Evolutionary conservation across 1,140 invertebrate genomes (phyloP).

Genomic region (Ladona fulva): DNA sequence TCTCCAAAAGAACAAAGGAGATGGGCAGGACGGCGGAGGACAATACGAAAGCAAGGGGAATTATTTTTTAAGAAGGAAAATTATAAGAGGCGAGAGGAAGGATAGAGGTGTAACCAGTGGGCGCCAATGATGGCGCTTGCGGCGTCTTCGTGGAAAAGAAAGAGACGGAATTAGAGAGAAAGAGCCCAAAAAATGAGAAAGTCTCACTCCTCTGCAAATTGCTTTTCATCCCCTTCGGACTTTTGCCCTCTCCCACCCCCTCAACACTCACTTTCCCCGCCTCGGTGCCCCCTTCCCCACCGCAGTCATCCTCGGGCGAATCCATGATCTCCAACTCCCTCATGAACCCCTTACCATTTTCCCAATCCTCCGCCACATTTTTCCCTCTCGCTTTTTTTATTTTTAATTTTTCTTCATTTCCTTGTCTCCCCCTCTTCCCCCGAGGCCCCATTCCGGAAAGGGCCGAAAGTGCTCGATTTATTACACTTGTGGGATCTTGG

Average conservation of each 20-base stretch:
- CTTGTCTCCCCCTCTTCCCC: neutral
- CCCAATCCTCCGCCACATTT: neutral
- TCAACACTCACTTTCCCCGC: neutral
- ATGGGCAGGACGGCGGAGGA: no score
- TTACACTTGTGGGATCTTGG: neutral
- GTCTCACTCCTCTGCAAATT: conserved; percentile 2
- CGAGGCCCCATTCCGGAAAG: neutral
- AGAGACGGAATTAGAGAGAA: neutral
- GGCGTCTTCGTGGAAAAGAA: no score
- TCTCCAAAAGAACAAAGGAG: no score
- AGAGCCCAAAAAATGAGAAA: neutral
- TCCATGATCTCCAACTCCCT: neutral
- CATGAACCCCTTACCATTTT: neutral
- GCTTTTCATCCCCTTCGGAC: conserved; percentile 2
- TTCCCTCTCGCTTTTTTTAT: neutral
- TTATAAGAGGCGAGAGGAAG: no score
- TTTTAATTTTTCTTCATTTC: neutral
- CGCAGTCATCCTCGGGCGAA: neutral
- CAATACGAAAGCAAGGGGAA: no score
- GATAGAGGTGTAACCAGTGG: no score
- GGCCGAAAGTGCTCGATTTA: neutral
- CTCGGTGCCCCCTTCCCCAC: neutral
- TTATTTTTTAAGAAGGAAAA: no score
- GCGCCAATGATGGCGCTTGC: no score
- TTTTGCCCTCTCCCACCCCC: neutral